Evolutionary conservation across 2,113 vertebrate species (phyloP), one percentile per base, ranked within the genome.

Genomic region (Heloderma charlesbogerti): DNA sequence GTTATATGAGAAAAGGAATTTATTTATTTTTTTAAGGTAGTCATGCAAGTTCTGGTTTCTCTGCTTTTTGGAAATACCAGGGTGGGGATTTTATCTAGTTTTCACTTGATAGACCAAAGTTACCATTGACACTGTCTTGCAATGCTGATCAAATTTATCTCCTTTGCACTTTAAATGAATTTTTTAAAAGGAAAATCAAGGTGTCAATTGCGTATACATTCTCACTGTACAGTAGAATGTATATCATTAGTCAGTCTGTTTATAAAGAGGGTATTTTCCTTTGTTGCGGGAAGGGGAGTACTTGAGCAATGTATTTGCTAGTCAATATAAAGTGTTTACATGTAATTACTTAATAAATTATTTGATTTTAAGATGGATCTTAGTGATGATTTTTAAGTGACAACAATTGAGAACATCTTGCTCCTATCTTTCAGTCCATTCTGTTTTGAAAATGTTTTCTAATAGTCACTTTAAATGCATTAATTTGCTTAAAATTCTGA

Each of bases 301-400:
- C 84, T 95, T 93, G 93, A 94, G 94, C 92, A 94, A 91, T 96
- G 94, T 96, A 96, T 93, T 97, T 97, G 94, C 95, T 96, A 94
- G 94, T 96, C 95, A 96, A 96, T 97, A 89, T 95, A 93, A 94
- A 94, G 89, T 94, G 92, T 97, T 97, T 97, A 93, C 95, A 94
- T 96, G 93, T 94, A 95, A 94, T 94, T 95, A 94, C 93, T 94
- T 95, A 95, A 95, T 95, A 96, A 94, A 96, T 97, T 95, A 96
- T 96, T 94, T 96, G 94, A 95, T 95, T 91, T 63, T 97, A 96
- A 96, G 93, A 96, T 86, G 96, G 69, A 91, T 96, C 91, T 95
- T 91, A 93, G 91, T 97, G 93, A 93, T 96, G 96, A 94, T 97
- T 97, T 96, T 95, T 95, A 90, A 96, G 92, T 92, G 82, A 92